Evolutionary conservation across 2,797 vertebrate genomes (phyloP), one percentile per base, ranked within the genome.

Genomic region (Semaprochilodus insignis): DNA sequence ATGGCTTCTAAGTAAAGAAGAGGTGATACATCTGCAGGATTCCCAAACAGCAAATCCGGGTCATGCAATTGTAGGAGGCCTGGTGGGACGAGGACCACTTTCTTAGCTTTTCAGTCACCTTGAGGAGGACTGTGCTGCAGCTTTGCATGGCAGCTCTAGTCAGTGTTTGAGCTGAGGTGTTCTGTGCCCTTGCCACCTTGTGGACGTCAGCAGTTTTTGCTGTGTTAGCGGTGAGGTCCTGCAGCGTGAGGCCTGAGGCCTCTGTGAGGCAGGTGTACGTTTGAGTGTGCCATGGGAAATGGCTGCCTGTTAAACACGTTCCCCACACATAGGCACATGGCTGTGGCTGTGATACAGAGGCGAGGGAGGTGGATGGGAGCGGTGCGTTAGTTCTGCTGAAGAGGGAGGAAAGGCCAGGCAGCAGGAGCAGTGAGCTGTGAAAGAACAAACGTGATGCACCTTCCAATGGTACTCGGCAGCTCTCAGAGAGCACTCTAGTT

Each of bases 41-140:
- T 62, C 48, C 52, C 72, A 27, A 70, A 59, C 23, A 40, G 36
- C 44, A 79, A 85, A 89, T 89, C 85, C 88, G 83, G 88, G 87
- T 62, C 83, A 65, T 73, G 67, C 76, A 77, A 85, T 77, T 87
- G 81, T 82, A 87, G 74, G 71, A 73, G 70, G 66, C 59, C 83
- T 83, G 83, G 27, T 65, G 88, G 88, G 88, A 91, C 8, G 34
- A 87, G 85, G 75, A 81, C 78, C 74, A 90, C 83, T 88, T 89
- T 89, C 76, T 73, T 60, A 85, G 87, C 81, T 74, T 83, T 84
- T 77, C 80, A 77, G 69, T 83, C 62, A 75, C 25, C 21, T 80
- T 55, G 55, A 75, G 81, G 80, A 82, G 8, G 8, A 51, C 23
- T 19, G 57, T 75, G 59, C 65, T 81, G 82, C 80, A 19, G 80